These are phyloP conservation scores for Xiphophorus couchianus DNA, from an alignment of 2,113 vertebrate genomes.

Conservation along the genomic window DNA sequence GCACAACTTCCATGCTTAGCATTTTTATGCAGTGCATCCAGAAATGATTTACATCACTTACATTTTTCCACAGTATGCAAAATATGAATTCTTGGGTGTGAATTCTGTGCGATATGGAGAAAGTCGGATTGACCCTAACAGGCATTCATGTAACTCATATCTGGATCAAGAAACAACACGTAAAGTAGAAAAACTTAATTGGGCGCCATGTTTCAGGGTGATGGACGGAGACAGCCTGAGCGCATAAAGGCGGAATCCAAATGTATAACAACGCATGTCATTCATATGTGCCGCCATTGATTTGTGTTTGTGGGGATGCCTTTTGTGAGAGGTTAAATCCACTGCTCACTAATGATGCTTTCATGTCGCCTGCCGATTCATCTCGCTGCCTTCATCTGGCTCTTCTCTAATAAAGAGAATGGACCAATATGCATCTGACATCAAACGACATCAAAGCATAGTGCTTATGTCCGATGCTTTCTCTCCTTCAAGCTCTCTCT, in stretches of 20 bases:
- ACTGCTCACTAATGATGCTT: conserved; percentile 67
- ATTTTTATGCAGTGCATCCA: too few relatives aligned
- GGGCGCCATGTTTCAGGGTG: background rate
- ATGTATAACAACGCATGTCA: conserved; percentile 4
- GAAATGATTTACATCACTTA: too few relatives aligned
- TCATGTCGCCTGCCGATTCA: conserved; percentile 62
- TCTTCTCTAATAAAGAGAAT: conserved; percentile 58
- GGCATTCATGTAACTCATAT: conserved; percentile 20
- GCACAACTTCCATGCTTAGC: too few relatives aligned
- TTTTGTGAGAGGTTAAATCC: conserved; percentile 72
- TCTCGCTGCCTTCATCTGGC: conserved; percentile 39
- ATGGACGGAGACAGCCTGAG: background rate
- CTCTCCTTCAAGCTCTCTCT: conserved; percentile 28
- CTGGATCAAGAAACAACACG: conserved; percentile 15
- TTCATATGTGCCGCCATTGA: conserved; percentile 45
- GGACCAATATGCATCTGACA: conserved; percentile 59
- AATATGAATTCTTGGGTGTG: conserved; percentile 1
- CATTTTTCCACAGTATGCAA: background rate
- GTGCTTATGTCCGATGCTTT: conserved; percentile 51
- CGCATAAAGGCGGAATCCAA: background rate
- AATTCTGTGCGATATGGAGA: background rate
- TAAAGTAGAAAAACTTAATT: background rate
- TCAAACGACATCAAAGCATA: conserved; percentile 73
- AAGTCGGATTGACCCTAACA: conserved; percentile 6
- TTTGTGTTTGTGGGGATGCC: conserved; percentile 55